Percentiles rank a stretch among this genome's conserved stretches.
Conservation (phyloP, 2,113 vertebrate species). For the Lampris megalopsis region DNA sequence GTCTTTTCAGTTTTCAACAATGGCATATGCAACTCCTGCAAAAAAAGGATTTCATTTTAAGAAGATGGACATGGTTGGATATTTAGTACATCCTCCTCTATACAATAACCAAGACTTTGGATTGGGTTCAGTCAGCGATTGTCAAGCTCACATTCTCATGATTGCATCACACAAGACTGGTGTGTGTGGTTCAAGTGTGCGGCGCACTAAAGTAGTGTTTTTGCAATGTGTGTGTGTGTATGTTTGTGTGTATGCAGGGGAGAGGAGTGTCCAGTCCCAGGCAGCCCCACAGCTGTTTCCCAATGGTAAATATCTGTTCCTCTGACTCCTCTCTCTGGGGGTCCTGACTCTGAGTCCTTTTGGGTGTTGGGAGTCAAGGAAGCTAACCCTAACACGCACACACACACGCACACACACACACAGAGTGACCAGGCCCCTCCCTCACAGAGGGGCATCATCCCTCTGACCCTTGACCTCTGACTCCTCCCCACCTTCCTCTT, state of each 20-base stretch:
- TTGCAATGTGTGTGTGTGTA: slow-evolving; percentile 84
- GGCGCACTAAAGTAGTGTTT: slow-evolving; percentile 87
- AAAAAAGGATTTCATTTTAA: slow-evolving; percentile 32
- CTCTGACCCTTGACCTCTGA: slow-evolving; percentile 67
- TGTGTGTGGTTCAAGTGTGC: slow-evolving; percentile 59
- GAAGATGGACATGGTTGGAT: background rate
- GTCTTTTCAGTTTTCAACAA: slow-evolving; percentile 41
- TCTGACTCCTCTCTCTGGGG: slow-evolving; percentile 78
- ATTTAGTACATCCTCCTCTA: background rate
- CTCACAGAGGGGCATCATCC: slow-evolving; percentile 66
- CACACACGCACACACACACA: too few relatives aligned
- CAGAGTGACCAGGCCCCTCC: slow-evolving; percentile 55
- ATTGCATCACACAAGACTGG: slow-evolving; percentile 26
- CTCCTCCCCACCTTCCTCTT: slow-evolving; percentile 62
- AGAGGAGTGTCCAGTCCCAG: slow-evolving; percentile 93
- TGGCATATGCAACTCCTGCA: slow-evolving; percentile 42
- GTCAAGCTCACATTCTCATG: slow-evolving; percentile 36
- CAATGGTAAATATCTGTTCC: slow-evolving; percentile 96
- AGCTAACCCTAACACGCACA: slow-evolving; percentile 60
- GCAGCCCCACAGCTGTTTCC: slow-evolving; percentile 93
- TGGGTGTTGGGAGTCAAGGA: slow-evolving; percentile 73
- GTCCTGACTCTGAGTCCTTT: slow-evolving; percentile 16
- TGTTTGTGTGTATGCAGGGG: slow-evolving; percentile 86
- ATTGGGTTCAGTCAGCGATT: background rate
- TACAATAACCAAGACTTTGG: background rate